phyloP scores from a whole-genome alignment of 2,797 vertebrate genomes.

The Pangasius larnaudii region DNA sequence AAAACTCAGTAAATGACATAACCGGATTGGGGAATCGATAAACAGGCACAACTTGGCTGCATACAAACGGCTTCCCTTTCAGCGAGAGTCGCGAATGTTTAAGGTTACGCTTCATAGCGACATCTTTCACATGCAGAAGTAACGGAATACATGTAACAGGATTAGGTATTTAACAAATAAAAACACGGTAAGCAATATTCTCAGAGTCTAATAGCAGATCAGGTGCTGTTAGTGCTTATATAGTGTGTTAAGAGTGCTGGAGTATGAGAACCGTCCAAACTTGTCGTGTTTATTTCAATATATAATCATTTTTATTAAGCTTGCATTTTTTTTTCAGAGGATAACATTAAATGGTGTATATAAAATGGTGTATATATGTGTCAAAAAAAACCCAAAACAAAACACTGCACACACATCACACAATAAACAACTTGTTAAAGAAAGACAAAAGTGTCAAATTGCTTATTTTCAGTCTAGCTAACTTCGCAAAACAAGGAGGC shows the following conservation, averaged over 20 bases:
- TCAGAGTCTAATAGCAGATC: neutral
- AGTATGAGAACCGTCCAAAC: neutral
- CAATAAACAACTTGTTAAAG: neutral
- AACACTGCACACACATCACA: neutral
- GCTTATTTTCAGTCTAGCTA: neutral
- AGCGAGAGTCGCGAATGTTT: conserved; percentile 25
- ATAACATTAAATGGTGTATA: neutral
- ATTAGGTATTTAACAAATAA: conserved; percentile 35
- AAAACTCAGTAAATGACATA: conserved; percentile 38
- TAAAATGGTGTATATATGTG: neutral
- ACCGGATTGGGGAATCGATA: conserved; percentile 21
- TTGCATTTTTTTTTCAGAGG: neutral
- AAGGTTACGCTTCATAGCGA: conserved; percentile 17
- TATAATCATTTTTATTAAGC: neutral
- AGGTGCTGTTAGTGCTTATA: neutral
- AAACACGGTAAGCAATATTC: conserved; percentile 19
- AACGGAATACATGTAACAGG: conserved; percentile 36
- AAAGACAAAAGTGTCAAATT: neutral
- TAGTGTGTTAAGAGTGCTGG: neutral
- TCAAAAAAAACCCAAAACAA: neutral
- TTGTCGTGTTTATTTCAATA: neutral
- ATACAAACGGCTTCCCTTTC: conserved; percentile 30
- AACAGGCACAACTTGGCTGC: conserved; percentile 18
- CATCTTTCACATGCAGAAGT: conserved; percentile 10
- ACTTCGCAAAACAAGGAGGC: neutral